Percentiles rank a stretch among this genome's conserved stretches.
Evolutionary conservation across 2,888 invertebrate genomes (phyloP).

Genomic region (Nomada fabriciana): DNA sequence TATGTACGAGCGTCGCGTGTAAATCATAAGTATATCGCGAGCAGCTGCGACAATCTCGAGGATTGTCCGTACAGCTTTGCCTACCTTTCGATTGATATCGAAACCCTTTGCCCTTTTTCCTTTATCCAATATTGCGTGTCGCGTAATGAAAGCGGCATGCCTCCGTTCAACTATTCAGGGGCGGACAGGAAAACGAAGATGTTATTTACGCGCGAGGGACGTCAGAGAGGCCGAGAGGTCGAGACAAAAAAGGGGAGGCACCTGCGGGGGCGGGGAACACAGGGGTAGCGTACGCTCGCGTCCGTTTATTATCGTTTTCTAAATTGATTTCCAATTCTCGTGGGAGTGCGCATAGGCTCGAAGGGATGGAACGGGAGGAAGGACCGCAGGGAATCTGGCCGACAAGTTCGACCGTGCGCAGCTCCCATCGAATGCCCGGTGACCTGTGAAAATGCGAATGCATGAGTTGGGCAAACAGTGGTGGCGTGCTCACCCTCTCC

Average conservation of each 20-base stretch:
- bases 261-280: background rate
- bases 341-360: constrained; percentile 41
- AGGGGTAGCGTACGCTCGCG: constrained; percentile 12
- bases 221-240: background rate
- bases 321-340: constrained; percentile 76
- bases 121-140: constrained; percentile 15
- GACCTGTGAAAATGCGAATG: constrained; percentile 82
- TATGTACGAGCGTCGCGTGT: constrained; percentile 26
- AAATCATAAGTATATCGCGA: constrained; percentile 50
- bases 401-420: constrained; percentile 36
- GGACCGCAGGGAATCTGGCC: constrained; percentile 30
- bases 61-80: background rate
- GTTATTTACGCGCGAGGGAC: constrained; percentile 19
- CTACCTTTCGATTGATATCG: background rate
- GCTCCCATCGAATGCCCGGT: constrained; percentile 75
- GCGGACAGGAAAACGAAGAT: constrained; percentile 9
- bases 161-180: background rate
- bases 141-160: constrained; percentile 1
- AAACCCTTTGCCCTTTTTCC: constrained; percentile 4
- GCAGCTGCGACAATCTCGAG: background rate
- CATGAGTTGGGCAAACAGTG: constrained; percentile 79
- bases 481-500: no score
- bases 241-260: background rate
- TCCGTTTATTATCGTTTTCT: constrained; percentile 76
- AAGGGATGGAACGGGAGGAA: background rate